These are phyloP conservation scores for Cyanoramphus novaezelandiae DNA, from an alignment of 2,113 vertebrate species.

Conservation along the genomic window DNA sequence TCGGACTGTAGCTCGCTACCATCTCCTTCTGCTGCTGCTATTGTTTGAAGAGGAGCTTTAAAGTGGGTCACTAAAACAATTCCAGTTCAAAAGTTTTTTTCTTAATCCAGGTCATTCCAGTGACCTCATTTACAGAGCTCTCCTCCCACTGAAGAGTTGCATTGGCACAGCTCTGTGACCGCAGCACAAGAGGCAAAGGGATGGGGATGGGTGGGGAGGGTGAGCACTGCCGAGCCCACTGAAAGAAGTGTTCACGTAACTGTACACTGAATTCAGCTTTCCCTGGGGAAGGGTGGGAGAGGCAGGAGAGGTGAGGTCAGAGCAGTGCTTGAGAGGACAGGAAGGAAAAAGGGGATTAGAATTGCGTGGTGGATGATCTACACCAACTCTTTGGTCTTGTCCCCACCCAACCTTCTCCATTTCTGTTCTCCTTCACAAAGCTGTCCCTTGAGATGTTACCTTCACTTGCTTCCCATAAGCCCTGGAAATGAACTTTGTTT, in stretches of 20 bases:
- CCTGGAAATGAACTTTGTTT: conserved; percentile 25
- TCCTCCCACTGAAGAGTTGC: background rate
- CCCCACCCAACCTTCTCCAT: background rate
- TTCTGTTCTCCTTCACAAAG: background rate
- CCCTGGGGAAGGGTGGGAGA: conserved; percentile 15
- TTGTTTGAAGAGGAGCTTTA: background rate
- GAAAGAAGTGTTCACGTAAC: background rate
- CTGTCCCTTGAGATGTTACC: background rate
- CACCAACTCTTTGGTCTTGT: background rate
- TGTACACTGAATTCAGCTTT: background rate
- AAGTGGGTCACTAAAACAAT: background rate
- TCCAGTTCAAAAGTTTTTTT: background rate
- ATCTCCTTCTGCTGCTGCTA: background rate
- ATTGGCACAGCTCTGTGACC: background rate
- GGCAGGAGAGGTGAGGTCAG: conserved; percentile 48
- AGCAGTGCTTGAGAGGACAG: background rate
- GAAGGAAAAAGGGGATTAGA: conserved; percentile 41
- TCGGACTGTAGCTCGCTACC: background rate
- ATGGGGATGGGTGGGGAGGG: background rate
- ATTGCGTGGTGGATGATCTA: background rate
- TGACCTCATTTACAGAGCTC: background rate
- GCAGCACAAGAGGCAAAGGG: background rate
- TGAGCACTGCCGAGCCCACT: background rate
- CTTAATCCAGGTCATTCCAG: background rate
- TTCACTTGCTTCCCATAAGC: background rate